Evolutionary conservation across 2,888 invertebrate species (phyloP), one percentile per base, ranked within the genome.

Genomic region (Dioctria linearis): DNA sequence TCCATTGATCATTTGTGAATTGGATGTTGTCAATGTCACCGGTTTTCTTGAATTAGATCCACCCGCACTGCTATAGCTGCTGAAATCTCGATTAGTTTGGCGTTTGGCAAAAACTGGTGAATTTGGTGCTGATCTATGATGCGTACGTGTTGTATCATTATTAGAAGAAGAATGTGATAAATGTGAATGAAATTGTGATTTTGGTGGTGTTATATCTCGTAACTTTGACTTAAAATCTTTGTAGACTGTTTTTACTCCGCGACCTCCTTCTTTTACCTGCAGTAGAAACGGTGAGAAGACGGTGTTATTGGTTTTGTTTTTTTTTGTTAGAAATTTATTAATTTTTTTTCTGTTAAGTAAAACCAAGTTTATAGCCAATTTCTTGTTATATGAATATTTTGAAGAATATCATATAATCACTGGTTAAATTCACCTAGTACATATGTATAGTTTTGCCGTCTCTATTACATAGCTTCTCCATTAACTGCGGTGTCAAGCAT

Each of bases 171-270:
- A 25, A 59, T 65, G 46, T 40, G 65, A 49, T 66, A 75, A 37
- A 54, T 79, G 57, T 42, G 79, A 54, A 71, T 82, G 78, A 79
- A 82, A 81, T 79, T 80, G 80, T 40, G 81, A 71, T 75, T 84
- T 84, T 83, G 85, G 85, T 84, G 86, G 88, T 83, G 88, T 88
- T 84, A 83, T 85, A 80, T 89, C 89, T 76, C 90, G 90, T 78
- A 91, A 86, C 89, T 93, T 94, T 69, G 93, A 93, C 85, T 93
- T 91, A 43, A 95, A 90, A 80, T 94, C 95, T 88, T 94, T 94
- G 86, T 94, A 95, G 3, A 93, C 95, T 80, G 93, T 94, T 87
- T 94, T 94, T 85, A 95, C 92, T 86, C 94, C 93, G 86, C 93
- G 93, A 4, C 94, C 93, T 82, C 93, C 91, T 86, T 94, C 94